phyloP scores from a whole-genome alignment of 2,797 vertebrate species.

The Typhlichthys eigenmanni region DNA sequence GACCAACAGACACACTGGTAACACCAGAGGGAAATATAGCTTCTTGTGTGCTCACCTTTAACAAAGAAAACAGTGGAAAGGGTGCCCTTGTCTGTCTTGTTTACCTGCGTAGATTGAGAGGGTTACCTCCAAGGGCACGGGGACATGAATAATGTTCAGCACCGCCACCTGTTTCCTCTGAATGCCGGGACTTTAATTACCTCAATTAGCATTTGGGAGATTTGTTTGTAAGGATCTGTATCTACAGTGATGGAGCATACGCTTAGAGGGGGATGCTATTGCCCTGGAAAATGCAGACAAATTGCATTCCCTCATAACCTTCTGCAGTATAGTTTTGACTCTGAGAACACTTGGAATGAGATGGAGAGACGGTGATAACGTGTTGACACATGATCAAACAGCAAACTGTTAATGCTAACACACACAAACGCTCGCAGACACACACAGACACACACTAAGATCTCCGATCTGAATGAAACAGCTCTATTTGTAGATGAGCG shows the following conservation, averaged over 20 bases:
- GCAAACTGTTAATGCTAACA: conserved; percentile 37
- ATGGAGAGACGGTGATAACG: conserved; percentile 60
- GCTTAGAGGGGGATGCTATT: conserved; percentile 71
- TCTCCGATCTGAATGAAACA: conserved; percentile 62
- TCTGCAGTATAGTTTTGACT: conserved; percentile 61
- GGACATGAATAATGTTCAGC: conserved; percentile 78
- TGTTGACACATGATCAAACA: conserved; percentile 63
- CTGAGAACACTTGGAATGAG: conserved; percentile 57
- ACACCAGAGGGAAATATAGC: conserved; percentile 61
- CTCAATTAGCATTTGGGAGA: conserved; percentile 82
- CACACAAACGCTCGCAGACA: no score
- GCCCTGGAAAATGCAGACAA: conserved; percentile 74
- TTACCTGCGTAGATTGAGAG: conserved; percentile 73
- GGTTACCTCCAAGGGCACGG: conserved; percentile 79
- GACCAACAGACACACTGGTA: conserved; percentile 40
- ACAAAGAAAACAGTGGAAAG: conserved; percentile 65
- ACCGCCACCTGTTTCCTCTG: conserved; percentile 80
- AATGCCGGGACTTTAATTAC: conserved; percentile 80
- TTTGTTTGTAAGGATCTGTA: conserved; percentile 77
- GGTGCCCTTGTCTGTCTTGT: conserved; percentile 70
- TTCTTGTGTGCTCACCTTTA: conserved; percentile 60
- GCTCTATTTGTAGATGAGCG: conserved; percentile 56
- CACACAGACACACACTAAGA: conserved; percentile 17
- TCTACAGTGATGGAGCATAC: conserved; percentile 76
- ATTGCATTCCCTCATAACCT: conserved; percentile 69